Conservation (phyloP, 2,888 invertebrate genomes). For the Heteromurus nitidus region DNA sequence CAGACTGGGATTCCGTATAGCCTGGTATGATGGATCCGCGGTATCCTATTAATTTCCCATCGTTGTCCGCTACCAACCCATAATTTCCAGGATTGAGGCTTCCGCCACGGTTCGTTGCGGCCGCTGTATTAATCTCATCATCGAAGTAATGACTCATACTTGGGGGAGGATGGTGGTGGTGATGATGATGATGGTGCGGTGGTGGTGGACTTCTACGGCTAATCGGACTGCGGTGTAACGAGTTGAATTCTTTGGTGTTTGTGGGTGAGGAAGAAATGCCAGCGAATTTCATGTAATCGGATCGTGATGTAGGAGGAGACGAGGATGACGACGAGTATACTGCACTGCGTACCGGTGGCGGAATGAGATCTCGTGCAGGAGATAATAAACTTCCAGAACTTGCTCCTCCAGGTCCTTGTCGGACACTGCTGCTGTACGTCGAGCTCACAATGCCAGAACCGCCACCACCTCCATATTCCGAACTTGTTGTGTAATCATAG, state of each 20-base stretch:
- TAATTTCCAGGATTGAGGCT: constrained; percentile 16
- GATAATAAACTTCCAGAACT: constrained; percentile 33
- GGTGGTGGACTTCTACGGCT: constrained; percentile 54
- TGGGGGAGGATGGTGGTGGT: constrained; percentile 6
- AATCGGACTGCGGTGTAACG: constrained; percentile 29
- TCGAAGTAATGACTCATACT: constrained; percentile 22
- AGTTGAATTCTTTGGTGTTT: constrained; percentile 33
- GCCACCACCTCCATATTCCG: constrained; percentile 44
- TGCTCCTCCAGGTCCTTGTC: too few species aligned
- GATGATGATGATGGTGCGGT: too few species aligned
- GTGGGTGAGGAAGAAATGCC: constrained; percentile 23
- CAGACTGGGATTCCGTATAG: constrained; percentile 17
- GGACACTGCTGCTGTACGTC: constrained; percentile 15
- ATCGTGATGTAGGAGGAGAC: constrained; percentile 29
- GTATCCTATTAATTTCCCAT: constrained; percentile 58
- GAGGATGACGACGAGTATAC: constrained; percentile 34
- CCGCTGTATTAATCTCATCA: constrained; percentile 39
- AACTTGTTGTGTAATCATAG: constrained; percentile 42
- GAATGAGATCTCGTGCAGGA: constrained; percentile 54
- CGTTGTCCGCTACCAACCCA: constrained; percentile 53
- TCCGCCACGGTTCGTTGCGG: constrained; percentile 35
- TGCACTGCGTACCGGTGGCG: constrained; percentile 22
- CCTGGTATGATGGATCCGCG: constrained; percentile 47
- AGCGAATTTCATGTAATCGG: constrained; percentile 40
- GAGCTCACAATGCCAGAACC: constrained; percentile 32